Evolutionary conservation across 2,113 vertebrate species (phyloP), one percentile per base, ranked within the genome.

Genomic region (Phoxinus phoxinus): DNA sequence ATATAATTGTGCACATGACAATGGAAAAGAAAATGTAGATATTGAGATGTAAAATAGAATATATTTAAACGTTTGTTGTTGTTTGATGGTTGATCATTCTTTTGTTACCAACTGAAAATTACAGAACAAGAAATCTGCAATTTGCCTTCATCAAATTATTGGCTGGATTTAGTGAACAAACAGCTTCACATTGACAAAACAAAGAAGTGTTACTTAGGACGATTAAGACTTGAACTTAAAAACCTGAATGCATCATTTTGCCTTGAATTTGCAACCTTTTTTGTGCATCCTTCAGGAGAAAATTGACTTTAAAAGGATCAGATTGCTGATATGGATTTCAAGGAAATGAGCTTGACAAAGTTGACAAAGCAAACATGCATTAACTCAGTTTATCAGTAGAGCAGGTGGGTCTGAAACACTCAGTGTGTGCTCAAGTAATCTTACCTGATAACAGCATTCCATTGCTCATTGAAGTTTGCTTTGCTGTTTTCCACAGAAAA

Each of bases 361-460:
- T 30, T 74, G 65, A 76, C 67, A 75, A 84, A 69, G 75, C 71
- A 81, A 86, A 86, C 79, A 88, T 46, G 44, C 87, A 84, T 88
- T 81, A 76, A 65, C 78, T 75, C 44, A 81, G 65, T 84, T 84
- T 86, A 84, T 86, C 81, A 76, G 21, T 23, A 56, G 59, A 63
- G 59, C 48, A 53, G 35, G 10, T 79, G 56, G 83, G 75, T 27
- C 30, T 23, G n/a, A 86, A 73, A 63, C 79, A 41, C 72, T 74
- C 30, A 4, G 17, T 80, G 69, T 88, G 85, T 84, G 79, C 73
- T 67, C 35, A 84, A 65, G 67, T 84, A 81, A 86, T 88, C 81
- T 67, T 23, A 65, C 59, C 12, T 81, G 78, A 61, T 75, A 85
- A 80, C 79, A 74, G 83, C 46, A 75, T 81, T 82, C 56, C 79